Conservation (phyloP, 2,888 invertebrate species). For the Frankliniella fusca region DNA sequence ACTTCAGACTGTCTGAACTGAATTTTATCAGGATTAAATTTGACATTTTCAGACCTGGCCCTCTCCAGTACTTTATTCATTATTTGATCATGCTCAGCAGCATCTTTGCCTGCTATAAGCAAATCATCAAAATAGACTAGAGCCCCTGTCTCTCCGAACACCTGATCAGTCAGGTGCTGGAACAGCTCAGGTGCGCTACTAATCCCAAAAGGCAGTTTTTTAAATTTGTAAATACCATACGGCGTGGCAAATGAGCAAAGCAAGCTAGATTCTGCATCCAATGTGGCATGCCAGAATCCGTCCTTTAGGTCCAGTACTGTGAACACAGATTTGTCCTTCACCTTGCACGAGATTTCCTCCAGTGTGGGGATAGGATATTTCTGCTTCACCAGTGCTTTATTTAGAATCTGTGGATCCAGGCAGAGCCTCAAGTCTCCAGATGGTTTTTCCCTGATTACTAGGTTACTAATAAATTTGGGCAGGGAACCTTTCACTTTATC, state of each 20-base stretch:
- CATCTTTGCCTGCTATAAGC: too few relatives aligned
- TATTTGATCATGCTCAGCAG: too few relatives aligned
- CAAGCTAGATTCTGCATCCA: background rate
- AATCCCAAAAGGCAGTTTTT: too few relatives aligned
- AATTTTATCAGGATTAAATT: too few relatives aligned
- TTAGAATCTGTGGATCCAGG: constrained; percentile 38
- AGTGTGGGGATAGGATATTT: constrained; percentile 36
- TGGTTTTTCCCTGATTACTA: constrained; percentile 37
- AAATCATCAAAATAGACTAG: too few relatives aligned
- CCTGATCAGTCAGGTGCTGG: too few relatives aligned
- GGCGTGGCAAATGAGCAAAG: background rate
- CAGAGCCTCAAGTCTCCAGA: constrained; percentile 38
- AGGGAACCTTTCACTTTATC: background rate
- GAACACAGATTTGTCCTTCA: constrained; percentile 35
- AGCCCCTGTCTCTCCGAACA: too few relatives aligned
- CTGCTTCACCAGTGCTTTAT: constrained; percentile 37
- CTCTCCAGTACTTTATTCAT: too few relatives aligned
- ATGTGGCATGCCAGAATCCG: constrained; percentile 36
- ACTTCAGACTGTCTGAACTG: too few relatives aligned
- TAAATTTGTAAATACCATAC: background rate
- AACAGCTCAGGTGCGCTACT: too few relatives aligned
- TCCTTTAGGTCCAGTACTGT: constrained; percentile 35
- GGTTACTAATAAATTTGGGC: constrained; percentile 33
- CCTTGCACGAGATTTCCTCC: constrained; percentile 37
- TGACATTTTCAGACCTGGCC: too few relatives aligned